phyloP scores from a whole-genome alignment of 2,113 vertebrate species.

The Neogale vison region DNA sequence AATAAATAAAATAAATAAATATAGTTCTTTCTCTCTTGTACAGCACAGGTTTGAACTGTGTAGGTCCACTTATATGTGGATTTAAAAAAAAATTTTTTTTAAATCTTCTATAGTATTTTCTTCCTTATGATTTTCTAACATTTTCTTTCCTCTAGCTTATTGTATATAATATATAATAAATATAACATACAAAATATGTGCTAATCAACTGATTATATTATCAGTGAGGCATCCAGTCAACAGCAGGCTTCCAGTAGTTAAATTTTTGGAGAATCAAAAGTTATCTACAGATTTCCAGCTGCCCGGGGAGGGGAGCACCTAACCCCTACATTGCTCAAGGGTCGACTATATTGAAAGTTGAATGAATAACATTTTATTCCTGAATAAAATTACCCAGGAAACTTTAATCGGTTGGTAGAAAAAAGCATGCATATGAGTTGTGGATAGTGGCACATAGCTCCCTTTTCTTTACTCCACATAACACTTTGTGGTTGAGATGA shows the following conservation, averaged over 20 bases:
- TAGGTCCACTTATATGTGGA: not conserved
- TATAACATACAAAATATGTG: not conserved
- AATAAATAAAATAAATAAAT: not conserved
- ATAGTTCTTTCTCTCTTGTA: not conserved
- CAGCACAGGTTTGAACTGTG: not conserved
- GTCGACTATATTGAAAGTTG: not conserved
- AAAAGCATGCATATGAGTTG: not conserved
- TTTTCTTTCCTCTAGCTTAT: not conserved
- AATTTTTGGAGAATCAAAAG: not conserved
- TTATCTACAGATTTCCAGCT: not conserved
- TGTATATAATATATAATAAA: not conserved
- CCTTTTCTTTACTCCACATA: not conserved
- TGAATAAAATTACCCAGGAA: constrained; percentile 11
- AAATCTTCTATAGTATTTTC: not conserved
- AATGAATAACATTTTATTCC: not conserved
- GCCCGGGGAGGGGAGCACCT: not conserved
- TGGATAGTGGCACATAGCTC: not conserved
- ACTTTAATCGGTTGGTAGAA: not conserved
- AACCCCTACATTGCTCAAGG: not conserved
- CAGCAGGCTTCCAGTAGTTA: not conserved
- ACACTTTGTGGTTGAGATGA: not conserved
- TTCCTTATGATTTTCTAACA: not conserved
- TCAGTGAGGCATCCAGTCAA: not conserved
- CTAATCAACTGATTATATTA: not conserved
- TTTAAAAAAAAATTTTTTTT: not conserved